These are phyloP conservation scores for Criorhina ranunculi DNA, from an alignment of 2,888 invertebrate species.

Conservation along the genomic window DNA sequence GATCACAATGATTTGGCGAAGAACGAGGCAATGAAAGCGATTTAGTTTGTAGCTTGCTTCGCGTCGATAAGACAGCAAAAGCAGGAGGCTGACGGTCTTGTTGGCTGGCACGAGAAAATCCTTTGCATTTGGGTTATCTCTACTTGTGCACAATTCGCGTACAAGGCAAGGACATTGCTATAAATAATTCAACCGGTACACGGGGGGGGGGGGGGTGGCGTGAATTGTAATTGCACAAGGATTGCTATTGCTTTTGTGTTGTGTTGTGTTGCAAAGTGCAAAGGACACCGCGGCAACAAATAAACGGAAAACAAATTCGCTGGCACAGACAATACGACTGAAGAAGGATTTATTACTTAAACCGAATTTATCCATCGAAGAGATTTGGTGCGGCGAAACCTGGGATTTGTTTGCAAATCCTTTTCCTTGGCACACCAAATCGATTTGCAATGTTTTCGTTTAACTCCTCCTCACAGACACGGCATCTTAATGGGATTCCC, in stretches of 20 bases:
- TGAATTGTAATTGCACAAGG: conserved; percentile 60
- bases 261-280: conserved; percentile 41
- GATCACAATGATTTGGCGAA: conserved; percentile 52
- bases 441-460: conserved; percentile 3
- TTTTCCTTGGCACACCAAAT: conserved; percentile 24
- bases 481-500: conserved; percentile 25
- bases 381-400: conserved; percentile 41
- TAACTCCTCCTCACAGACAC: not conserved
- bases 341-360: conserved; percentile 62
- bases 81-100: conserved; percentile 4
- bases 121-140: conserved; percentile 66
- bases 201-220: conserved; percentile 2
- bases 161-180: conserved; percentile 61
- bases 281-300: conserved; percentile 35
- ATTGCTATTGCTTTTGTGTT: conserved; percentile 31
- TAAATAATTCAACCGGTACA: conserved; percentile 65
- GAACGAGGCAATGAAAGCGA: conserved; percentile 41
- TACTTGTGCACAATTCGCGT: conserved; percentile 57
- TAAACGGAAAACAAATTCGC: conserved; percentile 42
- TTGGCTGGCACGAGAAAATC: conserved; percentile 46
- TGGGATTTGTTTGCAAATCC: conserved; percentile 45
- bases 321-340: conserved; percentile 37
- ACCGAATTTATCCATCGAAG: conserved; percentile 48
- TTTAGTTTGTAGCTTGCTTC: conserved; percentile 54
- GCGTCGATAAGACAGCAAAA: conserved; percentile 54